Evolutionary conservation across 2,113 vertebrate genomes (phyloP).

Genomic region (Empidonax traillii): DNA sequence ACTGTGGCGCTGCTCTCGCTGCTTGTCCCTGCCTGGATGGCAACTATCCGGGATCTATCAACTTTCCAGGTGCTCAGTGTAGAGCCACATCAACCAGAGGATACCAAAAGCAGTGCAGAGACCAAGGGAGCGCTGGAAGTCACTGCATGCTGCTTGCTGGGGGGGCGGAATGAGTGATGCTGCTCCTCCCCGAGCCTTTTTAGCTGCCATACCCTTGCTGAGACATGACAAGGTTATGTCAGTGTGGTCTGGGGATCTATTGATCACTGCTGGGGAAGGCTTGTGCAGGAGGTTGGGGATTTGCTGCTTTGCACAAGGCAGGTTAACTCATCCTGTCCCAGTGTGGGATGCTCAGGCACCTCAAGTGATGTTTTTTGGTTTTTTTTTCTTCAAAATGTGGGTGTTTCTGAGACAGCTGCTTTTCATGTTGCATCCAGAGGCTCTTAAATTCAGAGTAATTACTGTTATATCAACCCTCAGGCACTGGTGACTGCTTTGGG

Average conservation of each 20-base stretch:
- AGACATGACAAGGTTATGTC: slow-evolving; percentile 81
- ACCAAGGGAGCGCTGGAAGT: slow-evolving; percentile 57
- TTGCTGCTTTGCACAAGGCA: slow-evolving; percentile 68
- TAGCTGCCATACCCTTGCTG: slow-evolving; percentile 74
- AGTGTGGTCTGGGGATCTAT: slow-evolving; percentile 79
- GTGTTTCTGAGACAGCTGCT: slow-evolving; percentile 16
- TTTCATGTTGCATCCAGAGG: not conserved
- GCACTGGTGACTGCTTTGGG: not conserved
- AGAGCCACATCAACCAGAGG: slow-evolving; percentile 67
- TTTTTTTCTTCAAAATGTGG: not conserved
- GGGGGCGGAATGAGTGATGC: not conserved
- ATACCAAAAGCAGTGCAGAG: slow-evolving; percentile 69
- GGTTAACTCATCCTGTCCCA: slow-evolving; percentile 55
- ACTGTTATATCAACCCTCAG: slow-evolving; percentile 2
- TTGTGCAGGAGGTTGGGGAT: slow-evolving; percentile 69
- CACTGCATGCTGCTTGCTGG: slow-evolving; percentile 48
- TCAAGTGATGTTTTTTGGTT: not conserved
- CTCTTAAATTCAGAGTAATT: slow-evolving; percentile 26
- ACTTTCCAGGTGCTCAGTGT: slow-evolving; percentile 43
- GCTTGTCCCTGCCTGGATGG: slow-evolving; percentile 63
- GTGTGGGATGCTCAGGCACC: not conserved
- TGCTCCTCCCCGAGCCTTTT: slow-evolving; percentile 53
- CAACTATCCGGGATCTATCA: slow-evolving; percentile 56
- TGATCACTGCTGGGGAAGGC: slow-evolving; percentile 77
- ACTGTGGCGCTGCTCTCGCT: slow-evolving; percentile 18